Evolutionary conservation across 2,113 vertebrate species (phyloP).

Genomic region (Eulemur macaco): DNA sequence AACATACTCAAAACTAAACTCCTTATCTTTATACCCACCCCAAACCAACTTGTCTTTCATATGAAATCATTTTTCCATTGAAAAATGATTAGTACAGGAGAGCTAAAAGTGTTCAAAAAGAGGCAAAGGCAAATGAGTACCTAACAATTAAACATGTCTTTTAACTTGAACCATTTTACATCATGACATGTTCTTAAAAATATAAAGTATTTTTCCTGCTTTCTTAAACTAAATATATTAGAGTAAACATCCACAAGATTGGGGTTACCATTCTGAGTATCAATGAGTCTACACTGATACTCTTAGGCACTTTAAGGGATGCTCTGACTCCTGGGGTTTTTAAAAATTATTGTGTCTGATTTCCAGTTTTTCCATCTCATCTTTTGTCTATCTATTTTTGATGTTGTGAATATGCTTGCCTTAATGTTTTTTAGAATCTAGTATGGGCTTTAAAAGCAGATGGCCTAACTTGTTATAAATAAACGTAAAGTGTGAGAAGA

Average conservation of each 20-base stretch:
- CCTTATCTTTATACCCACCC: neutral
- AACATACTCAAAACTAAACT: slow-evolving; percentile 12
- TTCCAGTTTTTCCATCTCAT: neutral
- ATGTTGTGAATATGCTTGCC: neutral
- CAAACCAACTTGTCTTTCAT: neutral
- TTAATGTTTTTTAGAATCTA: slow-evolving; percentile 24
- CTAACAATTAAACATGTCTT: neutral
- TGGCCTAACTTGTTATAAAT: neutral
- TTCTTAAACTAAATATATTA: slow-evolving; percentile 12
- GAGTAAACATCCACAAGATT: neutral
- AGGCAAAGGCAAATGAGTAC: neutral
- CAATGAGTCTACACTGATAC: neutral
- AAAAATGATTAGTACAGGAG: neutral
- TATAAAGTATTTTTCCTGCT: neutral
- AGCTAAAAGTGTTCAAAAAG: neutral
- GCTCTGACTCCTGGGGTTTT: neutral
- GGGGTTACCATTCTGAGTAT: neutral
- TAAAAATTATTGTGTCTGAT: neutral
- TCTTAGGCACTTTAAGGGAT: neutral
- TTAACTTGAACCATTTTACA: neutral
- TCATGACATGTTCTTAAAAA: slow-evolving; percentile 28
- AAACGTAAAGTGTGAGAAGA: neutral
- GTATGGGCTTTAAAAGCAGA: neutral
- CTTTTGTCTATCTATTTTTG: neutral
- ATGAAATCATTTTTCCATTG: neutral